Evolutionary conservation across 2,888 invertebrate genomes (phyloP).

Genomic region (Nycteola revayana): DNA sequence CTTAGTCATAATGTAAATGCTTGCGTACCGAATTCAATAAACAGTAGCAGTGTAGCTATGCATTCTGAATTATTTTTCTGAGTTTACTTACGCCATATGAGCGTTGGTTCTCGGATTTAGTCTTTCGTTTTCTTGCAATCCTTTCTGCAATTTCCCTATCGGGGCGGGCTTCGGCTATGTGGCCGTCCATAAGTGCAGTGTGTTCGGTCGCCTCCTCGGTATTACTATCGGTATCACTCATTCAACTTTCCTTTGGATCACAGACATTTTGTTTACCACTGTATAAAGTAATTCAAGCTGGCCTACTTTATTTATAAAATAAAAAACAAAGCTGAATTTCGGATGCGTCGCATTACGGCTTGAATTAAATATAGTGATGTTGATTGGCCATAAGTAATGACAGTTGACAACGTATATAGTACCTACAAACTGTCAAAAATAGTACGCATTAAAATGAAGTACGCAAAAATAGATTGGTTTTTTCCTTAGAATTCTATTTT

Average conservation of each 20-base stretch:
- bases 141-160: conserved; percentile 80
- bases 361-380: too few relatives aligned
- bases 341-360: too few relatives aligned
- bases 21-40: background rate
- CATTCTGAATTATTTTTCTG: background rate
- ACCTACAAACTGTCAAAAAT: too few relatives aligned
- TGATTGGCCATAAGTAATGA: too few relatives aligned
- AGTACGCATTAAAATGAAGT: too few relatives aligned
- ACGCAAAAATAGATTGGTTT: too few relatives aligned
- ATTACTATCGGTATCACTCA: conserved; percentile 72
- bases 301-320: conserved; percentile 8
- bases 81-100: conserved; percentile 76
- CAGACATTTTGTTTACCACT: conserved; percentile 42
- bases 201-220: conserved; percentile 86
- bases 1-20: conserved; percentile 8
- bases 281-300: conserved; percentile 2
- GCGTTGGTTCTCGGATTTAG: conserved; percentile 74
- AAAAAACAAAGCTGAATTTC: conserved; percentile 11
- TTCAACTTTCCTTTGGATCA: conserved; percentile 51
- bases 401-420: too few relatives aligned
- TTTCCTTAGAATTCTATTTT: too few relatives aligned
- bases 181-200: conserved; percentile 93
- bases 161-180: conserved; percentile 85
- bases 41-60: too few relatives aligned
- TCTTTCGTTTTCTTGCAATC: conserved; percentile 79